phyloP scores from a whole-genome alignment of 2,888 invertebrate genomes.

The Amblyteles armatorius region DNA sequence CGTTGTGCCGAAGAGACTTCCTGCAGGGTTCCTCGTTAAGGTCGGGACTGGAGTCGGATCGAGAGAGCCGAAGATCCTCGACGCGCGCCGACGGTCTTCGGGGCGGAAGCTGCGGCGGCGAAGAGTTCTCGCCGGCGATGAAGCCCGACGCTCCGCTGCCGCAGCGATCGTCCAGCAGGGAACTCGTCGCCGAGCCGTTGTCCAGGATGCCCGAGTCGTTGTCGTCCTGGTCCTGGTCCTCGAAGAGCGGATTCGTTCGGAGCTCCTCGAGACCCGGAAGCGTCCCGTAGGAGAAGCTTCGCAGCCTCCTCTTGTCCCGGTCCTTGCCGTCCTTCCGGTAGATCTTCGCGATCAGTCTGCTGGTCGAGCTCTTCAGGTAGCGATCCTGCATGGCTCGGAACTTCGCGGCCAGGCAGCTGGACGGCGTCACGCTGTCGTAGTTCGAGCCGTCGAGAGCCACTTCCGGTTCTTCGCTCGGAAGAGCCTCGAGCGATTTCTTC shows the following conservation, averaged over 20 bases:
- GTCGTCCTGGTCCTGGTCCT: conserved; percentile 89
- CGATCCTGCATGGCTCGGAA: conserved; percentile 90
- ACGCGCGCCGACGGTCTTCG: conserved; percentile 75
- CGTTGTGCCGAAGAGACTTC: not conserved
- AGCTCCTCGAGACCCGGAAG: conserved; percentile 90
- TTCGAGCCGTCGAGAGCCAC: conserved; percentile 60
- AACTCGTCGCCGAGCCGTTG: conserved; percentile 90
- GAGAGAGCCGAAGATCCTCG: conserved; percentile 68
- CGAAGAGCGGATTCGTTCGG: conserved; percentile 88
- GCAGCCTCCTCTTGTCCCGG: conserved; percentile 83
- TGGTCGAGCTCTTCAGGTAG: conserved; percentile 90
- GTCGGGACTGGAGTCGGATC: conserved; percentile 30
- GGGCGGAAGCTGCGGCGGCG: conserved; percentile 80
- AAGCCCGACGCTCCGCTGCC: conserved; percentile 77
- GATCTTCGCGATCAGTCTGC: conserved; percentile 89
- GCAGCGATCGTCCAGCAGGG: conserved; percentile 86
- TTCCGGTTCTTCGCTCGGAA: conserved; percentile 39
- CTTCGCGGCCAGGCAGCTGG: conserved; percentile 88
- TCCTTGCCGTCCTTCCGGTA: conserved; percentile 84
- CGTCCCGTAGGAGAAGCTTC: conserved; percentile 91
- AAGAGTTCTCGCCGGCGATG: conserved; percentile 50
- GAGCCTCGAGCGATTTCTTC: conserved; percentile 29
- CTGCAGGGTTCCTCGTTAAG: not conserved
- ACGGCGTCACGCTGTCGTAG: conserved; percentile 80
- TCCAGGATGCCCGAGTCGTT: conserved; percentile 92